These are phyloP conservation scores for Mormoops blainvillei DNA, from an alignment of 2,113 vertebrate species.

Conservation along the genomic window DNA sequence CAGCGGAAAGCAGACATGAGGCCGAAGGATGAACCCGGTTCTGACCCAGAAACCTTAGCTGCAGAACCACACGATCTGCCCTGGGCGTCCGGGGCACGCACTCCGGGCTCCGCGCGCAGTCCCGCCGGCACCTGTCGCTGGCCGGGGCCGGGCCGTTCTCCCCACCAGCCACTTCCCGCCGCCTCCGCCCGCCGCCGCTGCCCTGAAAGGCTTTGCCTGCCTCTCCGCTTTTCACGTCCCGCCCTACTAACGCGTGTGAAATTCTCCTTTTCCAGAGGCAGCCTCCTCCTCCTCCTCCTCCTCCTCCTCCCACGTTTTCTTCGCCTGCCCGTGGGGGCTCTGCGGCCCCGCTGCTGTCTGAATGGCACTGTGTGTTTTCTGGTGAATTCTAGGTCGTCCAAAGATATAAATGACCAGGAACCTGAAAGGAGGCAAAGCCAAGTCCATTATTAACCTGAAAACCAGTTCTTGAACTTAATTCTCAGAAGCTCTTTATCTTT, in stretches of 20 bases:
- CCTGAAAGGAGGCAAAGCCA: not conserved
- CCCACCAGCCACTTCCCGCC: accelerated
- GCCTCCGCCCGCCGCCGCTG: accelerated
- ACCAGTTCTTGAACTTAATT: not conserved
- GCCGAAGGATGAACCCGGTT: not conserved
- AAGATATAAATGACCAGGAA: not conserved
- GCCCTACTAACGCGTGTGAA: not conserved
- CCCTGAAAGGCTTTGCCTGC: not conserved
- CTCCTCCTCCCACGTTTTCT: too few species aligned
- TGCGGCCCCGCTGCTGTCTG: not conserved
- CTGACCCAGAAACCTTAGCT: not conserved
- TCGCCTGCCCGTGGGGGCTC: not conserved
- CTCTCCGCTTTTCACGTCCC: accelerated
- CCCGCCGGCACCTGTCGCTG: accelerated
- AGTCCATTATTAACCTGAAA: not conserved
- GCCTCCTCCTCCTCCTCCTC: not conserved
- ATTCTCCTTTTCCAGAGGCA: not conserved
- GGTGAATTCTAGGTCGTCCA: not conserved
- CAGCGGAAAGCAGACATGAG: not conserved
- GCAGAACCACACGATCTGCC: not conserved
- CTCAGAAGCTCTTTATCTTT: not conserved
- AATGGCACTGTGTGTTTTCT: not conserved
- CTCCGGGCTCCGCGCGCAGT: accelerated
- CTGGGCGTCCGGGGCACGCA: not conserved
- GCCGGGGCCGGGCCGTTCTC: not conserved